Evolutionary conservation across 2,888 invertebrate species (phyloP), one percentile per base, ranked within the genome.

Genomic region (Zeuzera pyrina): DNA sequence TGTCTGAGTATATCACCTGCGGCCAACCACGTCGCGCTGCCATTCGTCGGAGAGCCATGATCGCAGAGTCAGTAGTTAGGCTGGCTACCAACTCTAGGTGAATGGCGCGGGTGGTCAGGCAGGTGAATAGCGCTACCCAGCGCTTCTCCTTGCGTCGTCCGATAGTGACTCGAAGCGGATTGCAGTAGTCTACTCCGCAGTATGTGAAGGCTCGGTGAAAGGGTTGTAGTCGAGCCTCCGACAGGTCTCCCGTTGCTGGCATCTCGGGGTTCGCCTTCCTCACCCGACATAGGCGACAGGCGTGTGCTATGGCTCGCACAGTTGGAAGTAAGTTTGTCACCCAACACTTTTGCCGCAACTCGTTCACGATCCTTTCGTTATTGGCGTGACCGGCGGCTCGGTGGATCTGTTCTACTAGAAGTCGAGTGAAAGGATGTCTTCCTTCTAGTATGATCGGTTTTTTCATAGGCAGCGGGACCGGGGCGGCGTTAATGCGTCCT

Each of bases 181-280:
- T 42, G 16, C 38, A 46, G 22, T 39, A 49, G 29, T 47, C 49
- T 1, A 47, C 15, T 0, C 43, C 47, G 3, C 41, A 39, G 23
- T 45, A 44, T 2, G 36, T 27, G 19, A 47, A 46, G 1, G 21
- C 12, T 10, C n/a, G n/a, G n/a, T n/a, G n/a, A n/a, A n/a, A n/a
- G n/a, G n/a, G n/a, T n/a, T n/a, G n/a, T n/a, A n/a, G n/a, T n/a
- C n/a, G n/a, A n/a, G n/a, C n/a, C n/a, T n/a, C n/a, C n/a, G n/a
- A n/a, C n/a, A n/a, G n/a, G n/a, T n/a, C n/a, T n/a, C n/a, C n/a
- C n/a, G n/a, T n/a, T n/a, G n/a, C n/a, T n/a, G n/a, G n/a, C n/a
- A n/a, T n/a, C n/a, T n/a, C n/a, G n/a, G n/a, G n/a, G n/a, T n/a
- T n/a, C n/a, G n/a, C n/a, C n/a, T n/a, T n/a, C n/a, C n/a, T n/a